Evolutionary conservation across 1,140 invertebrate genomes (phyloP).

Genomic region (Formica selysi): DNA sequence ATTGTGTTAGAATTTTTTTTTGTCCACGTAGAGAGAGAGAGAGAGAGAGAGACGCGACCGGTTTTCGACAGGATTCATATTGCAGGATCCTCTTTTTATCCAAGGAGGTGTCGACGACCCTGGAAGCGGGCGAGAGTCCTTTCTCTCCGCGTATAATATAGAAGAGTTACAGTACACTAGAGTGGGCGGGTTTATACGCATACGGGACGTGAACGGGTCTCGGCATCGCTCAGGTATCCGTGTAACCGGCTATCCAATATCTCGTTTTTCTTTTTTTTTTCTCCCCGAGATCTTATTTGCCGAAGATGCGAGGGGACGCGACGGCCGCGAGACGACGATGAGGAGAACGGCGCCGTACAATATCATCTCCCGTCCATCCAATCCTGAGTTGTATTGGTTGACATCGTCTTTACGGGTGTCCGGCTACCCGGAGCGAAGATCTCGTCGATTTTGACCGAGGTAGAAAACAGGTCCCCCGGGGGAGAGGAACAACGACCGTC

Average conservation of each 20-base stretch:
- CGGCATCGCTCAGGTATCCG: conserved; percentile 33
- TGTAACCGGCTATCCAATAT: conserved; percentile 67
- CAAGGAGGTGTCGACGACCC: conserved; percentile 1
- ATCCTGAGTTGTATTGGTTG: conserved; percentile 65
- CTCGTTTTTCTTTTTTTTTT: conserved; percentile 44
- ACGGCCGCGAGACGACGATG: conserved; percentile 4
- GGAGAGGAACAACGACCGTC: not conserved
- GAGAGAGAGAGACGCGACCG: not conserved
- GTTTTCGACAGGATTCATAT: conserved; percentile 39
- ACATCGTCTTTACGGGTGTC: conserved; percentile 55
- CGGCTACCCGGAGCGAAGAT: conserved; percentile 29
- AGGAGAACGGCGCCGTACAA: conserved; percentile 55
- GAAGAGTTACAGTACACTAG: not conserved
- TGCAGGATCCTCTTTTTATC: conserved; percentile 23
- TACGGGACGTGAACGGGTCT: no score
- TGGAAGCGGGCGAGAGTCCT: not conserved
- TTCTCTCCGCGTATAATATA: conserved; percentile 19
- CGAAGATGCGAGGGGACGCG: conserved; percentile 16
- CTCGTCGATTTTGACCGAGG: conserved; percentile 58
- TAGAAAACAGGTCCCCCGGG: conserved; percentile 54
- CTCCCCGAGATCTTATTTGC: conserved; percentile 60
- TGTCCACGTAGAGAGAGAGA: not conserved
- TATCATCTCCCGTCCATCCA: conserved; percentile 71
- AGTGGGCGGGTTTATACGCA: conserved; percentile 7
- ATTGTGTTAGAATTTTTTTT: not conserved